A percentile compares a stretch with the other conserved stretches of the same genome.
Conservation (phyloP, 2,888 invertebrate species). For the Acrobasis suavella region DNA sequence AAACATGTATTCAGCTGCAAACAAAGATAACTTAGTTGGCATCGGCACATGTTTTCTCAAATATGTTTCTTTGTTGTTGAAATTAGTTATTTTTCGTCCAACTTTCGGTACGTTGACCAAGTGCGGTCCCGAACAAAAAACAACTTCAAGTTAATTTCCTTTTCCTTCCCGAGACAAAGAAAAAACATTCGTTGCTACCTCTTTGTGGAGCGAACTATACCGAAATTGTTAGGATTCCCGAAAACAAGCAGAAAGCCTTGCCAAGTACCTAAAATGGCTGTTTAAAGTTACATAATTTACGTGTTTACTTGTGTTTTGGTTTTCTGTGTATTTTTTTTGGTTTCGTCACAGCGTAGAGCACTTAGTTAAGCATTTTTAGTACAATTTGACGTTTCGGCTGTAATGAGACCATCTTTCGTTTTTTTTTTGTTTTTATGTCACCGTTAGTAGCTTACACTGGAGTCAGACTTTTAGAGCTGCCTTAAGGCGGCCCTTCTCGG, state of each 20-base stretch:
- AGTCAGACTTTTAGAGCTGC: no score
- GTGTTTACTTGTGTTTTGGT: background rate
- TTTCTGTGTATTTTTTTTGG: no score
- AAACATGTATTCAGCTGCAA: background rate
- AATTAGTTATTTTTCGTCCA: slow-evolving; percentile 14
- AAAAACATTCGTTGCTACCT: slow-evolving; percentile 10
- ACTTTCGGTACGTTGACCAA: slow-evolving; percentile 10
- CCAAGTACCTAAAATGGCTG: slow-evolving; percentile 1
- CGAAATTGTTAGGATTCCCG: slow-evolving; percentile 16
- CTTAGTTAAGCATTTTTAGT: no score
- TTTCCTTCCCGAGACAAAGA: slow-evolving; percentile 14
- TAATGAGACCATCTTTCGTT: no score
- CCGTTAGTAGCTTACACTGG: no score
- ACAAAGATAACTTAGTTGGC: slow-evolving; percentile 1
- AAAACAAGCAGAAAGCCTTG: background rate
- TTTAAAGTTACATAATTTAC: background rate
- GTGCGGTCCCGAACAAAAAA: background rate
- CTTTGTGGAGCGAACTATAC: slow-evolving; percentile 15
- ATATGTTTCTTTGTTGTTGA: slow-evolving; percentile 8
- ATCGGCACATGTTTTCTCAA: background rate
- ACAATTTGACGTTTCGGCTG: no score
- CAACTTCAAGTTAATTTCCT: slow-evolving; percentile 16
- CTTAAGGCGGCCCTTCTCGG: no score
- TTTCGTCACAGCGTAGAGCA: no score
- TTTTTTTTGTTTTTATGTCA: no score